Evolutionary conservation across 2,888 invertebrate genomes (phyloP).

Genomic region (Amphipoea lucens): DNA sequence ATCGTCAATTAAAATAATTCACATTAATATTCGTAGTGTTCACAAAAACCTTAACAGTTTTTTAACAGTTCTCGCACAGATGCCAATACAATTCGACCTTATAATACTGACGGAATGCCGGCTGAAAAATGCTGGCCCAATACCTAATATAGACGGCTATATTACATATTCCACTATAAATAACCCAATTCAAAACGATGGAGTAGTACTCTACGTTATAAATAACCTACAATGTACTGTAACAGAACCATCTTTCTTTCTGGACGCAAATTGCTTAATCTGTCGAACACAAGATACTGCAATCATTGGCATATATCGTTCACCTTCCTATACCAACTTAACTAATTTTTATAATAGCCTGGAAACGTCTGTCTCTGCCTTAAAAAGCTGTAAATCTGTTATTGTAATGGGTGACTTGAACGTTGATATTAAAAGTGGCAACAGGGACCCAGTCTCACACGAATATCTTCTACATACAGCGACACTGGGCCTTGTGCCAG

Average conservation of each 20-base stretch:
- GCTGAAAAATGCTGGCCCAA: background rate
- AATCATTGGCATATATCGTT: background rate
- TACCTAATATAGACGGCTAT: background rate
- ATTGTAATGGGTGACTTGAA: too few species aligned
- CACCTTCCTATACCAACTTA: background rate
- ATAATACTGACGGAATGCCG: background rate
- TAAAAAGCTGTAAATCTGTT: too few species aligned
- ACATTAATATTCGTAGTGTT: too few species aligned
- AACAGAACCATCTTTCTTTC: background rate
- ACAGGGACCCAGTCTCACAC: too few species aligned
- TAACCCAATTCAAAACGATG: slow-evolving; percentile 3
- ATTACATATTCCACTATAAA: background rate
- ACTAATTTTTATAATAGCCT: background rate
- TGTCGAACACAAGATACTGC: background rate
- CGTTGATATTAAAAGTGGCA: too few species aligned
- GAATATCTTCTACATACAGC: background rate
- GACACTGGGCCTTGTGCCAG: background rate
- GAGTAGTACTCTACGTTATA: background rate
- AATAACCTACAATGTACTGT: background rate
- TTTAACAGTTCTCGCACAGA: background rate
- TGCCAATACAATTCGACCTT: background rate
- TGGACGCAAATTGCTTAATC: background rate
- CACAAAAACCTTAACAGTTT: background rate
- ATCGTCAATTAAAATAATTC: too few species aligned
- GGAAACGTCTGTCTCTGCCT: too few species aligned